Base-by-base conservation (phyloP, 92 coral and sea anemone genomes). In the Actinernus sp. region DNA sequence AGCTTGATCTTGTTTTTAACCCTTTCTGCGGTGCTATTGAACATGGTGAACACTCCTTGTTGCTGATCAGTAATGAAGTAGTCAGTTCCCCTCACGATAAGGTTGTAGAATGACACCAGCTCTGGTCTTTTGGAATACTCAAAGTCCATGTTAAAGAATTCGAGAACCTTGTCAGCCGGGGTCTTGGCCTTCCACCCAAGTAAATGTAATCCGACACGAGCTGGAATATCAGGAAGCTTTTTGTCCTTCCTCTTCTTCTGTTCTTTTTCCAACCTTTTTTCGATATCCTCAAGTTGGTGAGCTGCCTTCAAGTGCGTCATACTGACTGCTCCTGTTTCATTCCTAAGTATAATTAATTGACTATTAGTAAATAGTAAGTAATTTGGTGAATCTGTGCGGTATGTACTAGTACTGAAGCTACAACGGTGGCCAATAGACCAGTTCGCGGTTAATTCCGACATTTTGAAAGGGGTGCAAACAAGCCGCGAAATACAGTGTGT, bases 171-270 rank as follows among this genome's bases (percentile, higher is more conserved):
- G n/a, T n/a, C n/a, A n/a, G 64, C 50, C 0, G 84, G 73, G 13
- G 46, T 76, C 16, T 23, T 40, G 7, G 84, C 73, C 2, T 63
- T 63, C 89, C 89, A 83, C 22, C 93, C 89, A 22, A 71, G 27
- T 26, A 65, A 41, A 31, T 55, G 55, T 11, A 83, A 29, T 0
- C 69, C 78, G 26, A 39, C 71, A 16, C 87, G 53, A 11, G 72
- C 78, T 0, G 83, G 58, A 17, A 78, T 26, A n/a, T n/a, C n/a
- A 37, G 62, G 78, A 1, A 43, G 20, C 21, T 51, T 7, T 37
- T 36, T 58, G 2, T 34, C 36, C 12, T 52, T 36, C 41, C 81
- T 58, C 23, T 23, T 14, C 26, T 57, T 62, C 55, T 65, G 84
- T 3, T 47, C 21, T 5, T 26, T 34, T 41, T 60, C 71, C 11